Conservation (phyloP, 23 tunicate species). For the Phallusia fumigata region DNA sequence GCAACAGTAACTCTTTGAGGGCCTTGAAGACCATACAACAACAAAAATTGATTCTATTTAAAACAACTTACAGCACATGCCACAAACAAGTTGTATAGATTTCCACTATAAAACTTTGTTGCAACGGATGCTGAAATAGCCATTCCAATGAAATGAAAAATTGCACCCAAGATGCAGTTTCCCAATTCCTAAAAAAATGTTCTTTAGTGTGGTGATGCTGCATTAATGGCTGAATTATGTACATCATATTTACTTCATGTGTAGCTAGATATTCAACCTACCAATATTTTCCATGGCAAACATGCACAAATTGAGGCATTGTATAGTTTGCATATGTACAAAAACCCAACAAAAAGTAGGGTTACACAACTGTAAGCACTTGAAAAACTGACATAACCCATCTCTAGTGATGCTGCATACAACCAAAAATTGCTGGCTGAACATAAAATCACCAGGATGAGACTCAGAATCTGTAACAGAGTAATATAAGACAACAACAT, state of each 20-base stretch:
- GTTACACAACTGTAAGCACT: conserved; percentile 13
- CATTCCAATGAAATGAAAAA: conserved; percentile 8
- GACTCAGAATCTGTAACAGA: not conserved
- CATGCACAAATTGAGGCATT: conserved; percentile 7
- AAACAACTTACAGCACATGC: not conserved
- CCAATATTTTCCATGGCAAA: conserved; percentile 1
- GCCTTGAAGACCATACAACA: too few relatives aligned
- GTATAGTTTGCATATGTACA: conserved; percentile 2
- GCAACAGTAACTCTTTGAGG: too few relatives aligned
- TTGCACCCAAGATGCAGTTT: not conserved
- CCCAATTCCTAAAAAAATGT: not conserved
- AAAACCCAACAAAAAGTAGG: not conserved
- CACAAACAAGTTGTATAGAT: not conserved
- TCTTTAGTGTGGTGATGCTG: too few relatives aligned
- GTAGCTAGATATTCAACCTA: not conserved
- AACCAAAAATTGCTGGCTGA: not conserved
- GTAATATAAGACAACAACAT: not conserved
- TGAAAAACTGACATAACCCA: not conserved
- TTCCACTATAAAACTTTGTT: not conserved
- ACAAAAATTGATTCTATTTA: too few relatives aligned
- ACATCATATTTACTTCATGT: too few relatives aligned
- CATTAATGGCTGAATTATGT: too few relatives aligned
- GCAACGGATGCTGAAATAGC: not conserved
- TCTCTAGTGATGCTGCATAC: not conserved
- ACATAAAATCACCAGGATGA: not conserved